Evolutionary conservation across 1,140 invertebrate genomes (phyloP).

Genomic region (Diorhabda carinulata): DNA sequence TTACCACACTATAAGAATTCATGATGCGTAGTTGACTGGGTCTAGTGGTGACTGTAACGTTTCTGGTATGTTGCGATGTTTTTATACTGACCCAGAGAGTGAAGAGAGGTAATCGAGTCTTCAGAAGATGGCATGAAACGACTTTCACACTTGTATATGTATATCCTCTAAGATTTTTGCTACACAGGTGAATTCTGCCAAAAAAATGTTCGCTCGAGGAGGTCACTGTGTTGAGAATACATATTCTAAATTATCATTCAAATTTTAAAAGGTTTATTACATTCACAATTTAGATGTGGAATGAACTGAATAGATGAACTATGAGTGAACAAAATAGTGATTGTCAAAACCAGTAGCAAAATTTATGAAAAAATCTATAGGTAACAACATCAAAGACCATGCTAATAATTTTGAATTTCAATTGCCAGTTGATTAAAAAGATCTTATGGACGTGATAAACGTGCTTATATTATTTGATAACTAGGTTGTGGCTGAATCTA

Average conservation of each 20-base stretch:
- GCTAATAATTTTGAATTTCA: too few species aligned
- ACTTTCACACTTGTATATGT: slow-evolving; percentile 37
- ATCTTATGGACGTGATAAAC: too few species aligned
- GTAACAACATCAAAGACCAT: too few species aligned
- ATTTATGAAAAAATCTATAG: not conserved
- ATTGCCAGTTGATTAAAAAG: too few species aligned
- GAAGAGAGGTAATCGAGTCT: slow-evolving; percentile 39
- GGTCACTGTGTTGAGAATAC: slow-evolving; percentile 14
- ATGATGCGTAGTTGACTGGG: slow-evolving; percentile 47
- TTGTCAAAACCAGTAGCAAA: not conserved
- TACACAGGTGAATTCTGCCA: slow-evolving; percentile 15
- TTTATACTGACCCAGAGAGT: slow-evolving; percentile 39
- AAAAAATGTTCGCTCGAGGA: slow-evolving; percentile 5
- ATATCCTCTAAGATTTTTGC: slow-evolving; percentile 8
- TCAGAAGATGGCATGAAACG: slow-evolving; percentile 33
- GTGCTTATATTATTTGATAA: too few species aligned
- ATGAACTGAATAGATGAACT: too few species aligned
- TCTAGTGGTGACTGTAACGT: slow-evolving; percentile 46
- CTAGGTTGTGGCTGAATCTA: too few species aligned
- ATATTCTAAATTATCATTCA: too few species aligned
- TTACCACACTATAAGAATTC: slow-evolving; percentile 48
- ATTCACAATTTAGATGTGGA: too few species aligned
- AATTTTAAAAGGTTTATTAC: too few species aligned
- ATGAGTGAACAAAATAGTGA: not conserved
- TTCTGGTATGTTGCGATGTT: slow-evolving; percentile 31